These are phyloP conservation scores for Penaeus indicus DNA, from an alignment of 1,140 invertebrate species.

Conservation along the genomic window DNA sequence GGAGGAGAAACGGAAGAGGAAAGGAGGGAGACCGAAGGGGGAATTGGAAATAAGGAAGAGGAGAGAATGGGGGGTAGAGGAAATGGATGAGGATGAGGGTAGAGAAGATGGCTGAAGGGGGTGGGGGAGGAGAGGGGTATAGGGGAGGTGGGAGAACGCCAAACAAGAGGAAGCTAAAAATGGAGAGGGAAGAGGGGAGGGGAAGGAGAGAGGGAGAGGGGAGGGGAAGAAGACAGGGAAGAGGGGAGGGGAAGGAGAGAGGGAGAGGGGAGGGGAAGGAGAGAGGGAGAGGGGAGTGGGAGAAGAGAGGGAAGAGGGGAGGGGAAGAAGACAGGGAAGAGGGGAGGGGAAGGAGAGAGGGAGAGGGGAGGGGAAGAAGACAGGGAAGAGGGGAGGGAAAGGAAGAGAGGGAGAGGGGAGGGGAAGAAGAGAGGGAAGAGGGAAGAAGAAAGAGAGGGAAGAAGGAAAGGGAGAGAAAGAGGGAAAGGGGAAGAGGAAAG, in stretches of 20 bases:
- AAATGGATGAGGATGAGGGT: too few relatives aligned
- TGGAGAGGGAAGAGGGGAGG: not conserved
- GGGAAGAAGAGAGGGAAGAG: not conserved
- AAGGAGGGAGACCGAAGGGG: too few relatives aligned
- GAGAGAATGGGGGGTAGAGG: too few relatives aligned
- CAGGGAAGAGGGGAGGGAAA: not conserved
- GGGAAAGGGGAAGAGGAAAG: not conserved
- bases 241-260: not conserved
- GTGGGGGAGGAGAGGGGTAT: too few relatives aligned
- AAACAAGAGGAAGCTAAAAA: not conserved
- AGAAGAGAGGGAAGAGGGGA: not conserved
- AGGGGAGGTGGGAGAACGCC: too few relatives aligned
- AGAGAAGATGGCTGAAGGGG: too few relatives aligned
- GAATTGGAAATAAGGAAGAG: too few relatives aligned
- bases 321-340: not conserved
- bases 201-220: not conserved
- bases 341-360: not conserved
- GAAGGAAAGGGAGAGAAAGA: not conserved
- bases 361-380: not conserved
- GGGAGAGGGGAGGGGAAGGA: not conserved
- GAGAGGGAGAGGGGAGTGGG: too few relatives aligned
- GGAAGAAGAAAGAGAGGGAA: not conserved
- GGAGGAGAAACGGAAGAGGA: too few relatives aligned
- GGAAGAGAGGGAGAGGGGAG: not conserved
- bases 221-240: not conserved